These are phyloP conservation scores for Oryzias curvinotus DNA, from an alignment of 2,113 vertebrate genomes.

Conservation along the genomic window DNA sequence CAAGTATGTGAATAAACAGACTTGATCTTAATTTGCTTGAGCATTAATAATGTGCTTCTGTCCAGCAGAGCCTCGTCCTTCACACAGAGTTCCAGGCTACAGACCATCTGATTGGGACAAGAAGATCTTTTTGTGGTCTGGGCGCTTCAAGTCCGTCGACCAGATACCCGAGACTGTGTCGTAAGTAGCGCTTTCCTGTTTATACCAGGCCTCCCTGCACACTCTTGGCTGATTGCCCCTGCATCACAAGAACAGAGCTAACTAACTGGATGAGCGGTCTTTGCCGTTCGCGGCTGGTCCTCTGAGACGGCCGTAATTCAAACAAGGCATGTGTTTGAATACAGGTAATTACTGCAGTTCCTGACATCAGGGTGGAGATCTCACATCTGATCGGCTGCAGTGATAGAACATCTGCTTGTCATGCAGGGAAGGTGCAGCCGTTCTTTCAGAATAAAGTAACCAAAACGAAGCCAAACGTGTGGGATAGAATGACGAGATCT, in stretches of 20 bases:
- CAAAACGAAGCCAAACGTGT: neutral
- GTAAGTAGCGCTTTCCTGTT: constrained; percentile 83
- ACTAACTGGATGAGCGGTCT: constrained; percentile 24
- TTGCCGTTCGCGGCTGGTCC: neutral
- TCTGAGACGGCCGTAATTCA: constrained; percentile 33
- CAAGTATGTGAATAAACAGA: neutral
- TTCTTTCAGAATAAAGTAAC: neutral
- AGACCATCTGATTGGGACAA: constrained; percentile 82
- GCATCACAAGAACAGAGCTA: constrained; percentile 29
- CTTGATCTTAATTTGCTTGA: constrained; percentile 1
- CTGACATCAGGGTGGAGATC: constrained; percentile 41
- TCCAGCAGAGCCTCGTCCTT: constrained; percentile 24
- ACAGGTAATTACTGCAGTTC: constrained; percentile 47
- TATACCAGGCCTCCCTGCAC: constrained; percentile 46
- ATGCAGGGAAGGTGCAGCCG: constrained; percentile 27
- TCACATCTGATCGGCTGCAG: constrained; percentile 37
- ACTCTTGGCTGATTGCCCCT: constrained; percentile 23
- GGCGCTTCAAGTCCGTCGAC: constrained; percentile 86
- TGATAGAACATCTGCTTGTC: constrained; percentile 33
- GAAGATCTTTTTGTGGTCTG: constrained; percentile 86
- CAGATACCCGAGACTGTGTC: constrained; percentile 89
- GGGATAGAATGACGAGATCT: neutral
- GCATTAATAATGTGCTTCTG: constrained; percentile 4
- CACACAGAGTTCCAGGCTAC: constrained; percentile 80
- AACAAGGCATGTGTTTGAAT: constrained; percentile 38